Evolutionary conservation across 1,140 invertebrate genomes (phyloP).

Genomic region (Drosophila mayri): DNA sequence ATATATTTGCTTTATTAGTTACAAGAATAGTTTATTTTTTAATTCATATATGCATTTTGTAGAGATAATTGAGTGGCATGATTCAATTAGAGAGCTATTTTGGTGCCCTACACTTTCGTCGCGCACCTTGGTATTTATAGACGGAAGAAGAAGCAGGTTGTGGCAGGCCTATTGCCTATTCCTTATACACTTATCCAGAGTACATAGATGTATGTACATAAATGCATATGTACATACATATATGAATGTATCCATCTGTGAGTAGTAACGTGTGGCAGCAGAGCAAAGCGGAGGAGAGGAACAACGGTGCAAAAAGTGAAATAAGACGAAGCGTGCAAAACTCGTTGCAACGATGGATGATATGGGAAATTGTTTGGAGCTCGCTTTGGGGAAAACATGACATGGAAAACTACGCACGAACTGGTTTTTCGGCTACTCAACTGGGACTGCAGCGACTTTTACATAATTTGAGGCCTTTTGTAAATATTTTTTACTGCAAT

Average conservation of each 20-base stretch:
- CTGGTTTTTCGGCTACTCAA: constrained; percentile 29
- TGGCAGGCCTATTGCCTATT: constrained; percentile 49
- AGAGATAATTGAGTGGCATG: background rate
- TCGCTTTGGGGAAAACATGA: constrained; percentile 47
- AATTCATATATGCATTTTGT: background rate
- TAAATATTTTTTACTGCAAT: too few species aligned
- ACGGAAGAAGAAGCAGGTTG: constrained; percentile 68
- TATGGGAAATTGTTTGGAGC: constrained; percentile 53
- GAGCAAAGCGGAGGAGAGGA: constrained; percentile 8
- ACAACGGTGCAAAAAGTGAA: constrained; percentile 30
- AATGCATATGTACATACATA: constrained; percentile 1
- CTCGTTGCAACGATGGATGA: constrained; percentile 52
- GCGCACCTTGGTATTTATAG: constrained; percentile 70
- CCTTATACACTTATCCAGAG: constrained; percentile 10
- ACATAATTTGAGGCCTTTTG: constrained; percentile 12
- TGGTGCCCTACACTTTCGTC: constrained; percentile 7
- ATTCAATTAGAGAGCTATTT: background rate
- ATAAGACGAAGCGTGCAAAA: constrained; percentile 69
- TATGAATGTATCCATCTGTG: constrained; percentile 17
- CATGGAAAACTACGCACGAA: constrained; percentile 56
- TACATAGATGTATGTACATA: background rate
- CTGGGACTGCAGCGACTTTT: constrained; percentile 1
- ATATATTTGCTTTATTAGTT: background rate
- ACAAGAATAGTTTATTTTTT: background rate
- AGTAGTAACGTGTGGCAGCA: constrained; percentile 54